Base-by-base conservation (phyloP, 2,888 invertebrate species). In the Xestobium rufovillosum region DNA sequence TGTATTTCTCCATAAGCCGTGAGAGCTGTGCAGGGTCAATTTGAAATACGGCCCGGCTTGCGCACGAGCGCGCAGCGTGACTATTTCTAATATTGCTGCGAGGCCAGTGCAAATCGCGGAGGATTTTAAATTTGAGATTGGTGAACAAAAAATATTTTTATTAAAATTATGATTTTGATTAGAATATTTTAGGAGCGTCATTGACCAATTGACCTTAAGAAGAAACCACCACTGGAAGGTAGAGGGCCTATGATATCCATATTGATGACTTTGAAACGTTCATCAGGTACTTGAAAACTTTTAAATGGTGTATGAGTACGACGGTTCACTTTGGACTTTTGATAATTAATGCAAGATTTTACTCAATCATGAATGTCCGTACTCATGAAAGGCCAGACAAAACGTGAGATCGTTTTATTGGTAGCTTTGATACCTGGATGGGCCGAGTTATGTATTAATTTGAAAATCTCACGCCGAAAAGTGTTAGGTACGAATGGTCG, bases 341-440 rank as follows among this genome's bases (percentile, higher is more conserved):
- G 37, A 15, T 31, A 36, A 10, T 3, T 3, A 6, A 36, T 32
- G 12, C 34, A 38, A 19, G 29, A 4, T 25, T 26, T 23, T 13
- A 29, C 6, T 29, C 29, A 16, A 14, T 32, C 19, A 9, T 25
- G 16, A 12, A 34, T 13, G 10, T 34, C 29, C 13, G 19, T 27
- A 4, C 26, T 12, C 10, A 38, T 34, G 10, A 23, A 14, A n/a
- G 32, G 27, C 38, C 38, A 38, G 8, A 38, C 15, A 15, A 27
- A 26, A 25, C 30, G 23, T 3, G 31, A 16, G 9, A 37, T 37
- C 13, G 13, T 9, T 16, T 37, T 32, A 3, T 23, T 15, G 10
- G 23, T 37, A 4, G 26, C 14, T 19, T 16, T 26, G 12, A 37
- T 17, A 14, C 37, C 11, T 15, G 34, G 25, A 19, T 38, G 29